A percentile compares a stretch with the other conserved stretches of the same genome.
These are phyloP conservation scores for Dendrocincla tyrannina DNA, from an alignment of 2,797 vertebrate genomes.

Conservation along the genomic window DNA sequence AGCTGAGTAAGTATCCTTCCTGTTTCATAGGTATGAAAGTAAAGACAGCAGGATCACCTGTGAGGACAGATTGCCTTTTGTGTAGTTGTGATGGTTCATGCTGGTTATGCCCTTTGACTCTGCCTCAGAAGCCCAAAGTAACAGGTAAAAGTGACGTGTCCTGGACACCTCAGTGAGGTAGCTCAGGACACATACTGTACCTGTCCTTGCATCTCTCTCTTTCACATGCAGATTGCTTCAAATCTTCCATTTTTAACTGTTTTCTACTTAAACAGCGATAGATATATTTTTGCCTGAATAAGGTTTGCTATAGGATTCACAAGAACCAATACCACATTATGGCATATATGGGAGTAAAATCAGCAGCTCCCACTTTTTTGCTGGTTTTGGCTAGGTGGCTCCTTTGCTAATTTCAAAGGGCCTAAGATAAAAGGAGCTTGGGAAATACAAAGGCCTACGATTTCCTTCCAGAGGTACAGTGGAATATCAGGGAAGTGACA, in stretches of 20 bases:
- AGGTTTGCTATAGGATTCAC: background rate
- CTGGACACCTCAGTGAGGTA: background rate
- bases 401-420: background rate
- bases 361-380: background rate
- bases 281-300: background rate
- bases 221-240: background rate
- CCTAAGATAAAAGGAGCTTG: conserved; percentile 10
- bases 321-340: background rate
- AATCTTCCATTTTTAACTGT: background rate
- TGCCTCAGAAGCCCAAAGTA: background rate
- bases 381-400: background rate
- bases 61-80: accelerated
- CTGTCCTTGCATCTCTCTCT: background rate
- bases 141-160: background rate
- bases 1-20: background rate
- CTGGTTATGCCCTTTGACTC: background rate
- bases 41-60: background rate
- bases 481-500: background rate
- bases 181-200: background rate
- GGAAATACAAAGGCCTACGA: background rate
- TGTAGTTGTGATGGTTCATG: background rate
- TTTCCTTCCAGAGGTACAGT: background rate
- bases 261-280: background rate
- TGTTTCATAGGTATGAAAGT: background rate
- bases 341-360: background rate